Evolutionary conservation across 1,140 invertebrate species (phyloP).

Genomic region (Brachionus calyciflorus): DNA sequence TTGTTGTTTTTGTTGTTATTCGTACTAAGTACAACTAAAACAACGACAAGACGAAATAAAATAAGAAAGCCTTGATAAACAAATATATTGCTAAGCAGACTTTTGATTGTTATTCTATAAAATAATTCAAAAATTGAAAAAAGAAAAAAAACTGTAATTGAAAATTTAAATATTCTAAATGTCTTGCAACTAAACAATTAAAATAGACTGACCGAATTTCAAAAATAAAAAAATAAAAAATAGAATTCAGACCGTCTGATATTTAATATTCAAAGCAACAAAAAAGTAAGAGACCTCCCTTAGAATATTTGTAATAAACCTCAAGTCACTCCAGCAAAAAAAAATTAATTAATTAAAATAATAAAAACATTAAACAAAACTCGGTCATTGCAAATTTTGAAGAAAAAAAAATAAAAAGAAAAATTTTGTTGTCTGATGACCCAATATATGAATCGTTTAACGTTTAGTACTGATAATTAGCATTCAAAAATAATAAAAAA

Average conservation of each 20-base stretch:
- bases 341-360: slow-evolving; percentile 23
- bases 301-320: slow-evolving; percentile 16
- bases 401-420: background rate
- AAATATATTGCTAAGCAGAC: slow-evolving; percentile 27
- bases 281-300: too few relatives aligned
- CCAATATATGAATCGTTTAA: background rate
- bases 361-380: slow-evolving; percentile 43
- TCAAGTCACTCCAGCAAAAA: slow-evolving; percentile 2
- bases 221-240: too few relatives aligned
- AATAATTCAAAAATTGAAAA: too few relatives aligned
- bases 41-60: too few relatives aligned
- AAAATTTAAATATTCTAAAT: slow-evolving; percentile 37
- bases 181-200: slow-evolving; percentile 28
- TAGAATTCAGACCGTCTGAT: slow-evolving; percentile 28
- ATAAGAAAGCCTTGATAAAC: slow-evolving; percentile 8
- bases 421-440: background rate
- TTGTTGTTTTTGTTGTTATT: too few relatives aligned
- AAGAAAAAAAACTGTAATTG: slow-evolving; percentile 12
- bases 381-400: slow-evolving; percentile 15
- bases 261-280: background rate
- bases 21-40: too few relatives aligned
- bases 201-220: slow-evolving; percentile 25
- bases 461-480: slow-evolving; percentile 1
- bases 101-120: slow-evolving; percentile 27
- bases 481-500: background rate